Base-by-base conservation (phyloP, 2,888 invertebrate genomes). In the Ischnura elegans region DNA sequence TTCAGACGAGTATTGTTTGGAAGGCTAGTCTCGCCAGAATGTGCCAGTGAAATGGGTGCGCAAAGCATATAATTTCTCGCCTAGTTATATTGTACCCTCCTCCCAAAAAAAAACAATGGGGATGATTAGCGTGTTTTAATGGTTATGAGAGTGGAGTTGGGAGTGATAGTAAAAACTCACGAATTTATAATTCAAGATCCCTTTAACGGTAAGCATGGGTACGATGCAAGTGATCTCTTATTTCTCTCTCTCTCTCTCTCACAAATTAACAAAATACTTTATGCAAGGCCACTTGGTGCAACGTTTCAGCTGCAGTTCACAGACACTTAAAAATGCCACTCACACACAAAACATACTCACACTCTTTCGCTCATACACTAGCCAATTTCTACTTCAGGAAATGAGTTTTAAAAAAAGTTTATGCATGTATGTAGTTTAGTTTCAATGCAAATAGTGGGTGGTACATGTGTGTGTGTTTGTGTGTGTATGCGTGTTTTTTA, bases 1-100 rank as follows among this genome's bases (percentile, higher is more conserved):
- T 90, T 90, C 66, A 66, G 43, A 45, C n/a, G 90, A 90, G 90
- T 90, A 90, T 90, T 90, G 42, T 51, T 90, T 90, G 90, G 66
- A 90, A 90, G 61, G 61, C 43, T 46, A 86, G 46, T 86, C 66
- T 90, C 66, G 43, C 43, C 90, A 90, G 90, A 90, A 90, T 90
- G 90, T 90, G 90, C 61, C 90, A 90, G 87, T 61, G 42, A 61
- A 25, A 90, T 76, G 90, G 90, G 90, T 55, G 90, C 47, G 90
- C 90, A 66, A 90, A 90, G 90, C 90, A 90, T 90, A 66, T 8
- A 45, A 45, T 66, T 25, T 90, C 61, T 36, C 66, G 61, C 36
- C 55, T 55, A 16, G 55, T 55, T 29, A 87, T 42, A 5, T 66
- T 29, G n/a, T 29, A 66, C n/a, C 29, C 29, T n/a, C 66, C 66